Percentiles rank a stretch among this genome's conserved stretches.
Evolutionary conservation across 2,113 vertebrate genomes (phyloP).

Genomic region (Gobius niger): DNA sequence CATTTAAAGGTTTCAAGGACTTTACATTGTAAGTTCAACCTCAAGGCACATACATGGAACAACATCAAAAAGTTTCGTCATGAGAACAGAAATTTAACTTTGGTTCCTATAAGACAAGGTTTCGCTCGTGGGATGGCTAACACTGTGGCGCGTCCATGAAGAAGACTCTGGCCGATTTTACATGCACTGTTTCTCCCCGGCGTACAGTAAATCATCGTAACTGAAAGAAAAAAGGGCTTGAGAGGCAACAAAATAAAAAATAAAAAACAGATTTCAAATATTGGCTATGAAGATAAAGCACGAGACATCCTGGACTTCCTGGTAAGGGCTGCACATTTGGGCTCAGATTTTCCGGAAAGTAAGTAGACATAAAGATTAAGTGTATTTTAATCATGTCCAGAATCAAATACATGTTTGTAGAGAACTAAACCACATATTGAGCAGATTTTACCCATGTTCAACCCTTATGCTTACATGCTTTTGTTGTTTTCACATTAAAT

Average conservation of each 20-base stretch:
- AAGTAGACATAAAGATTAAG: too few relatives aligned
- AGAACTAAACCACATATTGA: too few relatives aligned
- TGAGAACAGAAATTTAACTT: constrained; percentile 77
- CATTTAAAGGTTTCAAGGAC: constrained; percentile 84
- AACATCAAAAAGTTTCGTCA: constrained; percentile 76
- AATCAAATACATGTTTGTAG: too few relatives aligned
- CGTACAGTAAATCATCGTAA: constrained; percentile 14
- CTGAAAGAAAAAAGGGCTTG: constrained; percentile 13
- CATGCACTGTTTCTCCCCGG: constrained; percentile 57
- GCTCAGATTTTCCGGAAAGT: too few relatives aligned
- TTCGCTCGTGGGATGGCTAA: constrained; percentile 52
- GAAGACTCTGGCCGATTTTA: constrained; percentile 42
- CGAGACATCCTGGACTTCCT: constrained; percentile 49
- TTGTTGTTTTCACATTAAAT: too few relatives aligned
- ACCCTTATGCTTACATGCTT: too few relatives aligned
- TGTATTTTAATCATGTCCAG: too few relatives aligned
- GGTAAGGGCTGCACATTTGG: neutral
- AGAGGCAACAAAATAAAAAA: neutral
- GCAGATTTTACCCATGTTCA: too few relatives aligned
- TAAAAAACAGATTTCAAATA: constrained; percentile 24
- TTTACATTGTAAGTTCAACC: constrained; percentile 84
- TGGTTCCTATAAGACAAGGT: constrained; percentile 77
- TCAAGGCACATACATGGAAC: constrained; percentile 86
- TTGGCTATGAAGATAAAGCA: constrained; percentile 52
- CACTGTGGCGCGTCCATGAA: constrained; percentile 47